Evolutionary conservation across 2,113 vertebrate species (phyloP), one percentile per base, ranked within the genome.

Genomic region (Pterophyllum scalare): DNA sequence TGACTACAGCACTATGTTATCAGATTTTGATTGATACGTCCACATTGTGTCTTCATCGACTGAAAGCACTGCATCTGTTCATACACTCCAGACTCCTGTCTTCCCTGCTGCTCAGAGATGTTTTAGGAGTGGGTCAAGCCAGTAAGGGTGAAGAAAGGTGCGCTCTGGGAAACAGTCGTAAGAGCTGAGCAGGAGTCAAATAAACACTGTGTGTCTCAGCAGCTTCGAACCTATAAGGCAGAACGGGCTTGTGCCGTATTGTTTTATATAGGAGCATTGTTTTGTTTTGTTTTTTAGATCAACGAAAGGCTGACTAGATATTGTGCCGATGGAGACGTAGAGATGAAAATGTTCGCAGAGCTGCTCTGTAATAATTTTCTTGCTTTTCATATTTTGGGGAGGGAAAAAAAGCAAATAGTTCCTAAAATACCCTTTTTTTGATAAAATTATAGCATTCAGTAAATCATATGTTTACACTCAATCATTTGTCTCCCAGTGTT

Each of bases 1-100:
- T 4, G 28, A 35, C 52, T 24, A 35, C 54, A 28, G 78, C 31
- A 13, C 7, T 33, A 59, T 26, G 4, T 49, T 62, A 84, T 79
- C 59, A 52, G 43, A n/a, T 61, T 74, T 17, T 85, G 81, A 87
- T 86, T 76, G 76, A 89, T 84, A 57, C 64, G n/a, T 70, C 76
- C 46, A 65, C 76, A 82, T 77, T 78, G 86, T 43, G 49, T 60
- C 65, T 82, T 26, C 61, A 70, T 77, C 5, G 15, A 33, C 61
- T 75, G 56, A 59, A 54, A 24, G 59, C 40, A 13, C 76, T 60
- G 70, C 67, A 75, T 85, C 28, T 38, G 38, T 79, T 58, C 35
- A 46, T 58, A 80, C 26, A 22, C 75, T 46, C 43, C 64, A 26
- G 59, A 10, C 76, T 86, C 35, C 26, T 62, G 43, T 58, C 49